Conservation (phyloP, 2,888 invertebrate species). For the Tiliacea aurago region DNA sequence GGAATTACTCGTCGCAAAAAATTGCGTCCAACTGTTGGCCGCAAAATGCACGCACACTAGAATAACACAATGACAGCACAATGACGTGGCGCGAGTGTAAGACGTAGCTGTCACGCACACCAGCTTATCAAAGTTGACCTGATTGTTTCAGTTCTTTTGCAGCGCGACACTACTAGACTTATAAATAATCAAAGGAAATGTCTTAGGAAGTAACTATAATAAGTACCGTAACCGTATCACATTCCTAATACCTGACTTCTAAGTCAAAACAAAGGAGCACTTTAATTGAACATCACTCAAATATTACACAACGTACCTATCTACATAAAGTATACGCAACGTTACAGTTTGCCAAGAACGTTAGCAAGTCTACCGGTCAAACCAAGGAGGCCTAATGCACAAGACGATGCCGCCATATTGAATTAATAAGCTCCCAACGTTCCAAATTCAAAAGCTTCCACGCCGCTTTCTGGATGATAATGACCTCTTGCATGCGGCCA, state of each 20-base stretch:
- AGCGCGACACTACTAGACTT: too few species aligned
- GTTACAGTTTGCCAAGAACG: constrained; percentile 48
- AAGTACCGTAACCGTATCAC: background rate
- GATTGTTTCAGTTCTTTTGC: too few species aligned
- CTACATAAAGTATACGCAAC: constrained; percentile 11
- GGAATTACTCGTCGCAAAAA: too few species aligned
- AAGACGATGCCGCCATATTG: constrained; percentile 75
- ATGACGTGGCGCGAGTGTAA: too few species aligned
- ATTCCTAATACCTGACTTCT: background rate
- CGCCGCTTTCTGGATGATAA: constrained; percentile 83
- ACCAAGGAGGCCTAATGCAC: constrained; percentile 68
- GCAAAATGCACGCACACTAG: too few species aligned
- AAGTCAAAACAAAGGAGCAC: constrained; percentile 8
- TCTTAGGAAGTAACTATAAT: too few species aligned
- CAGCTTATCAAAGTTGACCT: too few species aligned
- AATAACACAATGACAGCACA: too few species aligned
- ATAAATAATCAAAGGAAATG: too few species aligned
- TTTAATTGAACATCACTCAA: constrained; percentile 33
- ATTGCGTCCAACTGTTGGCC: too few species aligned
- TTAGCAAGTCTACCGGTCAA: constrained; percentile 62
- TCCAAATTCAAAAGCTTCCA: constrained; percentile 80
- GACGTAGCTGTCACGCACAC: too few species aligned
- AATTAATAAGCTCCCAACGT: constrained; percentile 80
- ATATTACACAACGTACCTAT: constrained; percentile 33
- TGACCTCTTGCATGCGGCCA: constrained; percentile 83